phyloP scores from a whole-genome alignment of 2,888 invertebrate genomes.

The Spilarctia lutea region DNA sequence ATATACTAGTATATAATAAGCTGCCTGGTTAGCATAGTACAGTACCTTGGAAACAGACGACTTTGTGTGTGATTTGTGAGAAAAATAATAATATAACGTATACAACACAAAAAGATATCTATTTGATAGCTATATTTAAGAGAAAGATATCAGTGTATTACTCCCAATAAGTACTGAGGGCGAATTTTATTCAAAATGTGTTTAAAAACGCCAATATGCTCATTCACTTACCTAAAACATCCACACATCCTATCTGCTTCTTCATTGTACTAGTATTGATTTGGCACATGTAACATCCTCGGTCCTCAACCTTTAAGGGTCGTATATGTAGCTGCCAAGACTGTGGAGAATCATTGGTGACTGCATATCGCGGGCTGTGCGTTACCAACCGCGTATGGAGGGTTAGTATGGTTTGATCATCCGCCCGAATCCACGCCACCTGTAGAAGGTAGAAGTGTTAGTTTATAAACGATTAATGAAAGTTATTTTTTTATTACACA shows the following conservation, averaged over 20 bases:
- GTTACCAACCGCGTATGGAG: conserved; percentile 91
- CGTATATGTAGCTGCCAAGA: conserved; percentile 92
- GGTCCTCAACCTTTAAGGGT: conserved; percentile 90
- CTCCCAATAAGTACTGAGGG: neutral
- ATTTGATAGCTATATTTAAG: too few species aligned
- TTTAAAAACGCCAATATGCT: neutral
- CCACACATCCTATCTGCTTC: conserved; percentile 92
- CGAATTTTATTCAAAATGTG: too few species aligned
- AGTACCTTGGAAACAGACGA: too few species aligned
- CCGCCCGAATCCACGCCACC: conserved; percentile 92
- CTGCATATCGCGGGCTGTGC: conserved; percentile 90
- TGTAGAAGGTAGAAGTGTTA: conserved; percentile 58
- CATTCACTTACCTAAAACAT: conserved; percentile 89
- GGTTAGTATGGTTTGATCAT: conserved; percentile 91
- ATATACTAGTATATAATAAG: too few species aligned
- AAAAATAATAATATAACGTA: too few species aligned
- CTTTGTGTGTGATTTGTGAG: too few species aligned
- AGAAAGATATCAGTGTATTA: too few species aligned
- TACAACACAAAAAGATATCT: too few species aligned
- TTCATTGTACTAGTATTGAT: conserved; percentile 92
- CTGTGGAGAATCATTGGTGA: conserved; percentile 89
- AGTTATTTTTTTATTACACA: too few species aligned
- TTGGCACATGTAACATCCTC: conserved; percentile 94
- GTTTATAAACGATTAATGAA: too few species aligned
- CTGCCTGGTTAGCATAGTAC: too few species aligned